Evolutionary conservation across 2,113 vertebrate species (phyloP).

Genomic region (Piliocolobus tephrosceles): DNA sequence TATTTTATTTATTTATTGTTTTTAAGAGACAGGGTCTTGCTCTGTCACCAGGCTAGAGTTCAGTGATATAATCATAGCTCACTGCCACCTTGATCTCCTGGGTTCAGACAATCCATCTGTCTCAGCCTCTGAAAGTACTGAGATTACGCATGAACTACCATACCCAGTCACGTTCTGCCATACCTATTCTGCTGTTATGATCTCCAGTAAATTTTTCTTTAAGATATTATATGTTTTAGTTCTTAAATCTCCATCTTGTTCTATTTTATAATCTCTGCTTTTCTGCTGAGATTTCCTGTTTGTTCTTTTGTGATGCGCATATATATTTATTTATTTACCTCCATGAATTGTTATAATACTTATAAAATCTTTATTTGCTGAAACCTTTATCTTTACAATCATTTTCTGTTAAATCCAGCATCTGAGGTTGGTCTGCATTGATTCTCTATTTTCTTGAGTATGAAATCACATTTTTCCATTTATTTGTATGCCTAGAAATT

Average conservation of each 20-base stretch:
- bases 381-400: constrained; percentile 1
- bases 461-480: background rate
- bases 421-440: background rate
- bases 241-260: background rate
- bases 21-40: too few relatives aligned
- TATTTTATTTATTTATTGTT: too few relatives aligned
- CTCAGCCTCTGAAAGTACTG: too few relatives aligned
- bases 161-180: background rate
- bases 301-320: background rate
- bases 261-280: background rate
- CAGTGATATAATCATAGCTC: too few relatives aligned
- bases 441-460: background rate
- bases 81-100: too few relatives aligned
- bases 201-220: background rate
- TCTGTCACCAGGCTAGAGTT: too few relatives aligned
- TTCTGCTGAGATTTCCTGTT: background rate
- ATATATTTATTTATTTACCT: background rate
- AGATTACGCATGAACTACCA: too few relatives aligned
- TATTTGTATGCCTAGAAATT: background rate
- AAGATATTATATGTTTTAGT: background rate
- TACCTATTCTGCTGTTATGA: background rate
- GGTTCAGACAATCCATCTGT: too few relatives aligned
- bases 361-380: background rate
- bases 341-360: background rate
- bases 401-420: background rate